phyloP scores from a whole-genome alignment of 2,888 invertebrate species.

The Stenodema calcarata region DNA sequence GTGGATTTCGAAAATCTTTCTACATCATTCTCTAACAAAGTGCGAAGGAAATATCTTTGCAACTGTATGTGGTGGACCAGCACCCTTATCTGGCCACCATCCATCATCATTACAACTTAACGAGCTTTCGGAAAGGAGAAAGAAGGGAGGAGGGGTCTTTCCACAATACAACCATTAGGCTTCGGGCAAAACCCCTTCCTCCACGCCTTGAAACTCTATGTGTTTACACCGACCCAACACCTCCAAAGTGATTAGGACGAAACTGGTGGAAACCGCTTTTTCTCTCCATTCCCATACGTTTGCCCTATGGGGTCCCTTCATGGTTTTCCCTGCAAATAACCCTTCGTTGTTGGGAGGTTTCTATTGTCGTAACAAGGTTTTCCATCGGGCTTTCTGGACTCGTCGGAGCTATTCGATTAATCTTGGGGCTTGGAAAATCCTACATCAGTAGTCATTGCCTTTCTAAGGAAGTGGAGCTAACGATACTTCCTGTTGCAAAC shows the following conservation, averaged over 20 bases:
- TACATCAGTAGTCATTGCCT: neutral
- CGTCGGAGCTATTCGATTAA: neutral
- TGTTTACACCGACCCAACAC: conserved; percentile 38
- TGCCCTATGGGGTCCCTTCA: neutral
- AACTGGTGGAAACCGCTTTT: conserved; percentile 7
- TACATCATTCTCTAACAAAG: neutral
- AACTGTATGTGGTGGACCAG: conserved; percentile 23
- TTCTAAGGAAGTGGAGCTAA: neutral
- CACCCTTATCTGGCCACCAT: conserved; percentile 53
- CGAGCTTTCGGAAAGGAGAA: conserved; percentile 44
- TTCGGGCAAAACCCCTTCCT: conserved; percentile 11
- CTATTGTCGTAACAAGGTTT: conserved; percentile 2
- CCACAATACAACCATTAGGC: conserved; percentile 54
- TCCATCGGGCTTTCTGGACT: neutral
- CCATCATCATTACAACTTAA: conserved; percentile 55
- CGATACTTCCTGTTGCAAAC: neutral
- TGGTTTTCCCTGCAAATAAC: conserved; percentile 7
- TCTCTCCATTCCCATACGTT: neutral
- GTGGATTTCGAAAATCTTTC: neutral
- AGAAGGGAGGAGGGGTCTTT: conserved; percentile 20
- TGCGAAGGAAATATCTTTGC: neutral
- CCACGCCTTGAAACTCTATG: neutral
- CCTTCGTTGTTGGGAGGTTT: conserved; percentile 7
- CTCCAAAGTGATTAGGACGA: conserved; percentile 47
- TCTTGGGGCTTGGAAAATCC: neutral